phyloP scores from a whole-genome alignment of 1,140 invertebrate species.

The Cardiocondyla obscurior region DNA sequence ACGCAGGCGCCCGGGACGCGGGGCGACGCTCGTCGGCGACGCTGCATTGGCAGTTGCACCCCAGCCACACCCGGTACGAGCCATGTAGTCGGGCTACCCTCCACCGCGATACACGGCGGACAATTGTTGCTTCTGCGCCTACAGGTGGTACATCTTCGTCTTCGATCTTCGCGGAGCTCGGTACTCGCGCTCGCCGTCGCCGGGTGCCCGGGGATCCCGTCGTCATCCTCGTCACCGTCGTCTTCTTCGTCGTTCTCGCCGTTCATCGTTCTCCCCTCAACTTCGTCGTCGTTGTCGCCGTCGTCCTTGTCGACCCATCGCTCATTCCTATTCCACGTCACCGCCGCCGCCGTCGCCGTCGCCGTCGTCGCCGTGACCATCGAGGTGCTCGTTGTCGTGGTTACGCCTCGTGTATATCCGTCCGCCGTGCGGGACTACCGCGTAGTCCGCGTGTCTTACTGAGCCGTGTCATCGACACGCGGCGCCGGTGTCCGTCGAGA shows the following conservation, averaged over 20 bases:
- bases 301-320: constrained; percentile 48
- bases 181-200: constrained; percentile 20
- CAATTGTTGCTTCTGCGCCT: constrained; percentile 84
- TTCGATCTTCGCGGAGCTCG: constrained; percentile 64
- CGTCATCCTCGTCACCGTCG: neutral
- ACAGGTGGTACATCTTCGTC: constrained; percentile 82
- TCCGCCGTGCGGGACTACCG: constrained; percentile 31
- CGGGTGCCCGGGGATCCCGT: constrained; percentile 13
- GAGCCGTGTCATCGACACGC: neutral
- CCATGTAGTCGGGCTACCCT: constrained; percentile 83
- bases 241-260: neutral
- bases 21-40: constrained; percentile 73
- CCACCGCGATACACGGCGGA: constrained; percentile 83
- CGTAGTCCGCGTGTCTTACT: constrained; percentile 4
- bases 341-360: constrained; percentile 29
- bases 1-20: constrained; percentile 77
- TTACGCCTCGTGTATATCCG: constrained; percentile 57
- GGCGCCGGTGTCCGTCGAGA: neutral
- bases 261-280: neutral
- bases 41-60: constrained; percentile 81
- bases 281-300: constrained; percentile 16
- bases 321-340: constrained; percentile 29
- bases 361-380: constrained; percentile 41
- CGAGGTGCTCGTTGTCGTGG: constrained; percentile 55
- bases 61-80: constrained; percentile 84